Percentiles rank a stretch among this genome's conserved stretches.
Conservation (phyloP, 35 echinoderm and acorn worm genomes). For the Amphiura filiformis region DNA sequence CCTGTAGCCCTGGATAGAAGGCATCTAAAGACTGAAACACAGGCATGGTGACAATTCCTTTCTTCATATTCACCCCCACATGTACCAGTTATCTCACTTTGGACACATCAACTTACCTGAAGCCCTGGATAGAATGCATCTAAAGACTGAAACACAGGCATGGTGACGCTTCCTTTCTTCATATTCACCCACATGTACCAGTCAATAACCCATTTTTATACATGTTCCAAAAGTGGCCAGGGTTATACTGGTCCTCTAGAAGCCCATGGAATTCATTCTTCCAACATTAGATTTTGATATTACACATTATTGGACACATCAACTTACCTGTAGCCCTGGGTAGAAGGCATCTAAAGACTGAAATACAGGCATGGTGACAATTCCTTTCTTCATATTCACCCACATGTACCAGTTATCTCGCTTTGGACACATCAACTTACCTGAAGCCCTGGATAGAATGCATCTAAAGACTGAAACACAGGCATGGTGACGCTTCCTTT, state of each 20-base stretch:
- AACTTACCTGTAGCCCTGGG: slow-evolving; percentile 13
- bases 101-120: slow-evolving; percentile 63
- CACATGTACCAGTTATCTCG: neutral
- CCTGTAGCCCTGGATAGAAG: slow-evolving; percentile 4
- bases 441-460: slow-evolving; percentile 94
- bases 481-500: slow-evolving; percentile 86
- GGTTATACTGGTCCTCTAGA: too few relatives aligned
- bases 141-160: slow-evolving; percentile 93
- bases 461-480: slow-evolving; percentile 93
- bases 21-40: slow-evolving; percentile 2
- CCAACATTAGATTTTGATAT: too few relatives aligned
- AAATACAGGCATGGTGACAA: neutral
- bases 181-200: slow-evolving; percentile 99
- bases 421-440: slow-evolving; percentile 31
- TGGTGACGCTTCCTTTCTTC: slow-evolving; percentile 88
- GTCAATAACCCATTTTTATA: slow-evolving; percentile 78
- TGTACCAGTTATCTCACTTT: neutral
- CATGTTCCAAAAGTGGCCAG: slow-evolving; percentile 76
- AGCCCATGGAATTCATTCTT: too few relatives aligned
- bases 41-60: neutral
- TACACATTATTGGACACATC: neutral
- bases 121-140: slow-evolving; percentile 95
- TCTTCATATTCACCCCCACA: neutral
- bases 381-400: neutral
- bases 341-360: neutral